Percentiles rank a stretch among this genome's conserved stretches.
Conservation (phyloP, 23 tunicate species). For the Botrylloides violaceus region DNA sequence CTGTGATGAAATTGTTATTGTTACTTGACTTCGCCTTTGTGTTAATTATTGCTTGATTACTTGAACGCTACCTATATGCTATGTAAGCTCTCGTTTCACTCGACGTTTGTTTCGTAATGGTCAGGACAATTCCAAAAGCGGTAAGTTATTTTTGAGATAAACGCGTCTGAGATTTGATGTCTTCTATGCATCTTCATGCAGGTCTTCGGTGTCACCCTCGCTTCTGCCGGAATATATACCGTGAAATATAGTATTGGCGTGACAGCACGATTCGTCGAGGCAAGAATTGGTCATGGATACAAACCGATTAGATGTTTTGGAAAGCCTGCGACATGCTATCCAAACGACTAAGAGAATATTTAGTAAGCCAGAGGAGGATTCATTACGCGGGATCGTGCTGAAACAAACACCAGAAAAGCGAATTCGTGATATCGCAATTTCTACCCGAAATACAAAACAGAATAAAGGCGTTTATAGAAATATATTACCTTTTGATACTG, state of each 20-base stretch:
- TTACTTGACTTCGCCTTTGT: too few relatives aligned
- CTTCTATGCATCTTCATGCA: too few relatives aligned
- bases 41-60: too few relatives aligned
- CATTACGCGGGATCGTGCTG: conserved; percentile 72
- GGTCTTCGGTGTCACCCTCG: conserved; percentile 73
- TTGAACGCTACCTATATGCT: too few relatives aligned
- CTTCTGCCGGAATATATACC: conserved; percentile 79
- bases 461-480: conserved; percentile 89
- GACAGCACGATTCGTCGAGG: conserved; percentile 70
- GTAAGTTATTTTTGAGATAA: too few relatives aligned
- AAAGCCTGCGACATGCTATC: conserved; percentile 72
- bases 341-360: conserved; percentile 61
- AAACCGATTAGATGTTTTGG: conserved; percentile 62
- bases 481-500: conserved; percentile 34
- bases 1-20: too few relatives aligned
- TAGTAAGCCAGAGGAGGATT: conserved; percentile 78
- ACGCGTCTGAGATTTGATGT: too few relatives aligned
- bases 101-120: too few relatives aligned
- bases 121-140: too few relatives aligned
- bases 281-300: conserved; percentile 81
- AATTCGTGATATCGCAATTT: conserved; percentile 85
- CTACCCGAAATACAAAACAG: conserved; percentile 76
- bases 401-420: conserved; percentile 73
- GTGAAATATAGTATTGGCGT: conserved; percentile 87
- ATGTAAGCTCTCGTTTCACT: too few relatives aligned